Percentiles rank a stretch among this genome's conserved stretches.
Conservation (phyloP, 2,113 vertebrate genomes). For the Pygoscelis adeliae region DNA sequence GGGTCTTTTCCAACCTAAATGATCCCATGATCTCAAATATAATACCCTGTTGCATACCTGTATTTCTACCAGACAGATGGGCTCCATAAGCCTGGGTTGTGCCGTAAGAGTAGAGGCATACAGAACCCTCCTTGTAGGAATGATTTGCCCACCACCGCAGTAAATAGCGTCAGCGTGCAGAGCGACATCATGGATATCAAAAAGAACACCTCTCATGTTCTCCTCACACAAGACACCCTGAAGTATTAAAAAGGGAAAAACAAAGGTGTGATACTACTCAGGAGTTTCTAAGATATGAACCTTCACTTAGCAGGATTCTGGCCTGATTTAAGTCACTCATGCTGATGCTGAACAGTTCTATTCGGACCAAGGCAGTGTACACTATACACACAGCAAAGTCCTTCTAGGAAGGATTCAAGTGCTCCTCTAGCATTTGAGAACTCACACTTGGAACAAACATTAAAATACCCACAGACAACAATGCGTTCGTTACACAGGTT, state of each 20-base stretch:
- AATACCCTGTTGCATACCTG: conserved; percentile 9
- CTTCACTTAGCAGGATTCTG: neutral
- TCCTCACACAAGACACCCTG: conserved; percentile 70
- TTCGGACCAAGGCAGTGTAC: neutral
- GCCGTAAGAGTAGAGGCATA: conserved; percentile 48
- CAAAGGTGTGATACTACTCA: neutral
- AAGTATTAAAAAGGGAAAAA: neutral
- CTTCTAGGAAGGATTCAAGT: neutral
- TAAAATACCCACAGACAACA: neutral
- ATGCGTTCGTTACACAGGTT: neutral
- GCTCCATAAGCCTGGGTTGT: conserved; percentile 69
- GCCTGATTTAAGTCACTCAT: neutral
- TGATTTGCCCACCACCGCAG: conserved; percentile 63
- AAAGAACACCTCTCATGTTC: conserved; percentile 55
- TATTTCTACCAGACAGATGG: conserved; percentile 72
- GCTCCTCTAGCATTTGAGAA: neutral
- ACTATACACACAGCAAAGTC: no score
- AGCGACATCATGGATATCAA: conserved; percentile 66
- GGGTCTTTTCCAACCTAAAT: neutral
- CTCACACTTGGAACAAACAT: neutral
- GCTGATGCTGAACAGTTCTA: neutral
- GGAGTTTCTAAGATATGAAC: neutral
- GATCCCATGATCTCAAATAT: neutral
- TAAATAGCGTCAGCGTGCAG: conserved; percentile 67
- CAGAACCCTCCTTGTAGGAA: conserved; percentile 63